Evolutionary conservation across 2,888 invertebrate species (phyloP), one percentile per base, ranked within the genome.

Genomic region (Andrena flavipes): DNA sequence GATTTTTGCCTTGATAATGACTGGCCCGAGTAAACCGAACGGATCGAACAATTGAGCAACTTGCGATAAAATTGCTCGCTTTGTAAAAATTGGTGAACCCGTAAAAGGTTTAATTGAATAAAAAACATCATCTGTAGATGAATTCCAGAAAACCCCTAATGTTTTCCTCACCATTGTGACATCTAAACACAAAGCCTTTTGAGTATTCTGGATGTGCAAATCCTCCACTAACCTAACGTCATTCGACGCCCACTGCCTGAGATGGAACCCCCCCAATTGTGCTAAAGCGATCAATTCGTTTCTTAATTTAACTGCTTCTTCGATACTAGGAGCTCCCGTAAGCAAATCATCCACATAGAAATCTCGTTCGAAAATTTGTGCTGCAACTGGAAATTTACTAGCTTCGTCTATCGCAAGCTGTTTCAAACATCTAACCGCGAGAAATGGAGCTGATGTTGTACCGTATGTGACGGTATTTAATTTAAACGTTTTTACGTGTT

Each of bases 271-370:
- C 0, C 67, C 56, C 23, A 7, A 3, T 1, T n/a, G 5, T 13
- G 35, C 7, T 1, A 56, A 13, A 2, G 13, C 5, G 8, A 42
- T 63, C 3, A 63, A 23, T 16, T 63, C 35, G 10, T 63, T 35
- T 7, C 63, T 7, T 20, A 63, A 5, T 4, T 2, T 4, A 2
- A 20, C 6, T 0, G 35, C 35, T 16, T 68, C 26, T 1, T 35
- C 33, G 0, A 16, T 6, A 0, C 35, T 30, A 7, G 33, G 13
- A 1, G 54, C 56, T 0, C 35, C 68, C 1, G 56, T 68, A 2
- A 68, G 4, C 2, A 68, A 13, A 35, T 68, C 68, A 26, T 68
- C 68, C 0, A 68, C 68, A 13, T 68, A 68, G 8, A 68, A 68
- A 20, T 68, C 56, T 0, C 30, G 8, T 10, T 16, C 16, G 1